Base-by-base conservation (phyloP, 2,113 vertebrate genomes). In the Erythrocebus patas region DNA sequence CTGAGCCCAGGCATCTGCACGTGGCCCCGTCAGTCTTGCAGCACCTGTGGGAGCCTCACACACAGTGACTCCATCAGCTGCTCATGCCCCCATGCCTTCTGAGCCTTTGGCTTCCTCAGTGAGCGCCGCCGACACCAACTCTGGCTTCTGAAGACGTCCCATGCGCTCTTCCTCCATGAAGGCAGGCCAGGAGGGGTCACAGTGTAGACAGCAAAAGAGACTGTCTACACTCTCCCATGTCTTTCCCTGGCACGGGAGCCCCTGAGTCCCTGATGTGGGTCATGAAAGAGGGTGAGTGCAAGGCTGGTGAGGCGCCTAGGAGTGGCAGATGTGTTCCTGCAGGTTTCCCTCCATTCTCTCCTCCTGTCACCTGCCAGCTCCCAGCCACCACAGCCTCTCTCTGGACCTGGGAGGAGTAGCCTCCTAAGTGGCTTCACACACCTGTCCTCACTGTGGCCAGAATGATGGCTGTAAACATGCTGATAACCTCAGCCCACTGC, bases 1-100 rank as follows among this genome's bases (percentile, higher is more conserved):
- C 80, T 2, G 35, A 20, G 10, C 35, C 40, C 4, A 2, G 9
- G 59, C 22, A 5, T 3, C 20, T 0, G 8, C 20, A 1, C 0
- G 0, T 2, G n/a, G 57, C 25, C 35, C 0, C 2, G 20, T 25
- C 0, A 7, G 32, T 32, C 55, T 8, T 1, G 3, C 5, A 30
- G 66, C 2, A 0, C 40, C 64, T 43, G 30, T 23, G 40, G 61
- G 5, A 52, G 22, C 48, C 20, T 48, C 27, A 7, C 16, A 1
- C 20, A 12, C 1, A 2, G 17, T 0, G 0, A n/a, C 23, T 22
- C 45, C 2, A 0, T 48, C 14, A 4, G 82, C 17, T 4, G 0
- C 2, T 76, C 61, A 52, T 0, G 2, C 16, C 43, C 76, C 4
- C 9, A 0, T 11, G 66, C 30, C 48, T 38, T 14, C 70, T 13